Base-by-base conservation (phyloP, 2,797 vertebrate species). In the Tiaroga cobitis region DNA sequence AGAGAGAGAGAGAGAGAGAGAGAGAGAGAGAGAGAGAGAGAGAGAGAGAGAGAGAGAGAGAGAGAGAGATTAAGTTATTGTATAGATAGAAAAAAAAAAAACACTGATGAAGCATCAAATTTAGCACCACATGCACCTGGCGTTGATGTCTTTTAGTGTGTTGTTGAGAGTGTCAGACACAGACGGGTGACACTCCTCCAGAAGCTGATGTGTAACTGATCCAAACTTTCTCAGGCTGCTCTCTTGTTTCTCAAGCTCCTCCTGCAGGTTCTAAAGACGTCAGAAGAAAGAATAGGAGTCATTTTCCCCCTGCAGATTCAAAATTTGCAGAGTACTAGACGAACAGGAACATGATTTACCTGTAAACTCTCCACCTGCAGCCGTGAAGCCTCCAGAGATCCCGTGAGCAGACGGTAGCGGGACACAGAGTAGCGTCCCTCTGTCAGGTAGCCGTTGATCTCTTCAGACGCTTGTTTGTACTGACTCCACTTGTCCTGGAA, bases 361-460 rank as follows among this genome's bases (percentile, higher is more conserved):
- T 99, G 95, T 74, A 99, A 94, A 88, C 94, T 97, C 90, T 97
- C 95, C 82, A 98, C 96, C 92, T 99, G 98, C 69, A 97, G 94
- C 89, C 96, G 96, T 1, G 97, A 97, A 18, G 98, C 98, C 92
- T 98, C 97, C 68, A 97, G 92, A 81, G 98, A 99, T 74, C 98
- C 97, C 0, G 97, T 98, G 54, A 99, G 96, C 83, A 97, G 95
- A 68, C 94, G 93, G 90, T 96, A 96, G 11, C 95, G 95, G 74
- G 98, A 97, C 70, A 99, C 94, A 26, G 97, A 97, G 70, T 99
- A 99, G 78, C 96, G 95, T 29, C 97, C 97, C 93, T 99, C 98
- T 92, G 97, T 97, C 88, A 99, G 90, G 92, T 95, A 95, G 41
- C 95, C 94, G 76, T 96, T 96, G 29, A 99, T 95, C 88, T 98